Evolutionary conservation across 1,140 invertebrate genomes (phyloP).

Genomic region (Drosophila setifemur): DNA sequence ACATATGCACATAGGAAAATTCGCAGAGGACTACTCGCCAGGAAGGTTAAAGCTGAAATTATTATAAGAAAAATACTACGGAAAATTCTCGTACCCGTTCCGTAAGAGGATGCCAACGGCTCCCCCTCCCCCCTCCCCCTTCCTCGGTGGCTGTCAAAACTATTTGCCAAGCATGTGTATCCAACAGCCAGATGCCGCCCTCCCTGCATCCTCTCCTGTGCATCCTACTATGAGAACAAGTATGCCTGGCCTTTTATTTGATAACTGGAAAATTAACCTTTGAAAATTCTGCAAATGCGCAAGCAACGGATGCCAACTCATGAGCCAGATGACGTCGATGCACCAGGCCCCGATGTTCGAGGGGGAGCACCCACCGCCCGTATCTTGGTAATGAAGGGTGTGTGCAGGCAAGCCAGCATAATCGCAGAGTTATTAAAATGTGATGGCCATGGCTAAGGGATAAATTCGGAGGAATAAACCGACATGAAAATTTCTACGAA

Average conservation of each 20-base stretch:
- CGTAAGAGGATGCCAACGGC: constrained; percentile 38
- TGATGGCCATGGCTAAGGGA: no score
- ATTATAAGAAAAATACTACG: constrained; percentile 33
- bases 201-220: background rate
- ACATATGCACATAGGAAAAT: background rate
- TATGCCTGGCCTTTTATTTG: constrained; percentile 56
- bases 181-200: constrained; percentile 20
- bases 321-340: constrained; percentile 34
- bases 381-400: constrained; percentile 23
- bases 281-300: constrained; percentile 54
- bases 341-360: constrained; percentile 8
- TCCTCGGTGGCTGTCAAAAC: constrained; percentile 34
- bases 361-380: no score
- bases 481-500: no score
- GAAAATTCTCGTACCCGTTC: constrained; percentile 28
- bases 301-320: constrained; percentile 47
- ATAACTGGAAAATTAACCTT: constrained; percentile 74
- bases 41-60: constrained; percentile 32
- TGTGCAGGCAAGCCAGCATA: constrained; percentile 8
- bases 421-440: constrained; percentile 21
- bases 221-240: constrained; percentile 8
- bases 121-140: background rate
- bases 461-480: no score
- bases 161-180: constrained; percentile 48
- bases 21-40: constrained; percentile 16